A percentile compares a stretch with the other conserved stretches of the same genome.
Conservation (phyloP, 2,888 invertebrate genomes). For the Rhogogaster chlorosoma region DNA sequence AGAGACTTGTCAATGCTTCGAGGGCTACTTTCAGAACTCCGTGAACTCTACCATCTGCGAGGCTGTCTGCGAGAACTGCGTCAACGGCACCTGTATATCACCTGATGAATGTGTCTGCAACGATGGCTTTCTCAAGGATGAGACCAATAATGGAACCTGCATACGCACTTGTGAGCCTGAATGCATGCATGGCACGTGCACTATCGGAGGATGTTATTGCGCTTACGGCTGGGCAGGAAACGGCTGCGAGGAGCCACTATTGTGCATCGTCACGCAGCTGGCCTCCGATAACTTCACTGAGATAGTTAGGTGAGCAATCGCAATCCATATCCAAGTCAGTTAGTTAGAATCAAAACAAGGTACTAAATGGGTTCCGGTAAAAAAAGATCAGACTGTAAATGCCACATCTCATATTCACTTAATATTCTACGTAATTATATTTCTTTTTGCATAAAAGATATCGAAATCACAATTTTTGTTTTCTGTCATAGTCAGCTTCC, state of each 20-base stretch:
- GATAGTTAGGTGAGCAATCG: background rate
- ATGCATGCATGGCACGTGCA: conserved; percentile 73
- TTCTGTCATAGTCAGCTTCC: background rate
- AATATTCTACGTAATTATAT: background rate
- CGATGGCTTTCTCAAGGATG: conserved; percentile 57
- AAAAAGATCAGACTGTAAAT: background rate
- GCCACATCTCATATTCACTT: background rate
- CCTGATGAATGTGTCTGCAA: conserved; percentile 70
- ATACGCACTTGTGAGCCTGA: conserved; percentile 61
- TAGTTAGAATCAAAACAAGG: background rate
- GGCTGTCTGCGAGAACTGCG: conserved; percentile 72
- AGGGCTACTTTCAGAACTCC: conserved; percentile 56
- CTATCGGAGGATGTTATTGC: conserved; percentile 62
- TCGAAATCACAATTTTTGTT: background rate
- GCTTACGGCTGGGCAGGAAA: conserved; percentile 65
- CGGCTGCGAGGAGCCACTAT: conserved; percentile 59
- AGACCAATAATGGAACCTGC: conserved; percentile 46
- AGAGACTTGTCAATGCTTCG: conserved; percentile 72
- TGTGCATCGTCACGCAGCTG: conserved; percentile 56
- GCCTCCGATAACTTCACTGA: background rate
- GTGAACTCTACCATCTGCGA: conserved; percentile 59
- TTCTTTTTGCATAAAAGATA: background rate
- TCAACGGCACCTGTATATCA: conserved; percentile 67
- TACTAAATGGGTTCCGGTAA: background rate
- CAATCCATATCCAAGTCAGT: background rate